Evolutionary conservation across 2,113 vertebrate genomes (phyloP), one percentile per base, ranked within the genome.

Genomic region (Miniopterus natalensis): DNA sequence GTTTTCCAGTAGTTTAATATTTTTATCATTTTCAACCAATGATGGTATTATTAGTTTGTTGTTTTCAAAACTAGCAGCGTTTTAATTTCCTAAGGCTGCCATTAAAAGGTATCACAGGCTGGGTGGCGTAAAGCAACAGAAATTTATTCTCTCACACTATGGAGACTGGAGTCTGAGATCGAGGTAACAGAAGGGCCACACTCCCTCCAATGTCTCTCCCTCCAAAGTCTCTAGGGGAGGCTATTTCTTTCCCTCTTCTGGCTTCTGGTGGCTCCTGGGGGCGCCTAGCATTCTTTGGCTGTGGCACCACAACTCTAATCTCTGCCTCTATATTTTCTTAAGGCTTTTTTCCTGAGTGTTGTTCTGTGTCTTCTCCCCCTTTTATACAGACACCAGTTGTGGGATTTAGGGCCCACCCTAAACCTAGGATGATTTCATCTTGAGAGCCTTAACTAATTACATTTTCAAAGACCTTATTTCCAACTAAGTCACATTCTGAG

Each of bases 401-500:
- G 51, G 63, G n/a, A 63, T 31, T 77, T 61, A 71, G 12, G 23
- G 5, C 3, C 40, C 15, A 21, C n/a, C 8, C 4, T 70, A 61
- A 65, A 17, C 68, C 65, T 7, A 23, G 13, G n/a, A 55, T 51
- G 7, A 90, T 66, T 93, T 84, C 23, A 51, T 65, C 45, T 66
- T 21, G 1, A 40, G 40, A 80, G 53, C 42, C 14, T 90, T 73
- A 81, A 70, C 13, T 84, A 68, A 59, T 36, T 42, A 45, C 10
- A 53, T 73, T 77, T 87, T 47, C 29, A 61, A 90, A 84, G 71
- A 63, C 6, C 6, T 3, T 74, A 21, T 74, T 63, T 65, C 53
- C 13, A 94, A 95, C 63, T 36, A 92, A 81, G n/a, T 59, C 51
- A 27, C 51, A 71, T 68, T 73, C 23, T 96, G 27, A 90, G 63